A percentile compares a stretch with the other conserved stretches of the same genome.
Conservation (phyloP, 1,140 invertebrate genomes). For the Danaus plexippus region DNA sequence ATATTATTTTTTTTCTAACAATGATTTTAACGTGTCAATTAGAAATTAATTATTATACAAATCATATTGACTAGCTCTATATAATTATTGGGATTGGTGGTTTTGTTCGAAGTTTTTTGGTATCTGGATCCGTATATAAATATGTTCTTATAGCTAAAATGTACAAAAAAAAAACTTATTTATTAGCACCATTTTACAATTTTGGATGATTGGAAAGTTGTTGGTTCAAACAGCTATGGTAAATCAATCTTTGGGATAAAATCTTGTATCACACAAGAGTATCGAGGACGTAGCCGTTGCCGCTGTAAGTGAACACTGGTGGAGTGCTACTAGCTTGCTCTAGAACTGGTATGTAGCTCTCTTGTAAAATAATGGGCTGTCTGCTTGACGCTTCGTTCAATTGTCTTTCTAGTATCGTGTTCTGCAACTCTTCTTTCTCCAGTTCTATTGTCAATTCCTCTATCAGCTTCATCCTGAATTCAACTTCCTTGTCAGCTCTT, state of each 20-base stretch:
- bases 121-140: conserved; percentile 47
- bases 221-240: conserved; percentile 32
- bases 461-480: conserved; percentile 75
- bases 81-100: conserved; percentile 52
- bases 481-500: conserved; percentile 75
- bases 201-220: conserved; percentile 46
- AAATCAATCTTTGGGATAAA: conserved; percentile 59
- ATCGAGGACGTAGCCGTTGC: conserved; percentile 57
- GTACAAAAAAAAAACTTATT: conserved; percentile 9
- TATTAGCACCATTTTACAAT: conserved; percentile 19
- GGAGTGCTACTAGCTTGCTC: conserved; percentile 43
- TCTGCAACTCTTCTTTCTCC: conserved; percentile 75
- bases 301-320: conserved; percentile 34
- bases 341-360: conserved; percentile 61
- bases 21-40: too few species aligned
- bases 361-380: conserved; percentile 59
- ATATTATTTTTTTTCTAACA: too few species aligned
- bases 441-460: conserved; percentile 77
- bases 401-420: conserved; percentile 55
- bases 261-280: conserved; percentile 64
- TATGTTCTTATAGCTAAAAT: conserved; percentile 28
- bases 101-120: conserved; percentile 58
- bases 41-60: too few species aligned
- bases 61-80: conserved; percentile 51
- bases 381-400: conserved; percentile 60